A percentile compares a stretch with the other conserved stretches of the same genome.
These are phyloP conservation scores for Zelostemma sp. DNA, from an alignment of 1,140 invertebrate genomes.

Conservation along the genomic window DNA sequence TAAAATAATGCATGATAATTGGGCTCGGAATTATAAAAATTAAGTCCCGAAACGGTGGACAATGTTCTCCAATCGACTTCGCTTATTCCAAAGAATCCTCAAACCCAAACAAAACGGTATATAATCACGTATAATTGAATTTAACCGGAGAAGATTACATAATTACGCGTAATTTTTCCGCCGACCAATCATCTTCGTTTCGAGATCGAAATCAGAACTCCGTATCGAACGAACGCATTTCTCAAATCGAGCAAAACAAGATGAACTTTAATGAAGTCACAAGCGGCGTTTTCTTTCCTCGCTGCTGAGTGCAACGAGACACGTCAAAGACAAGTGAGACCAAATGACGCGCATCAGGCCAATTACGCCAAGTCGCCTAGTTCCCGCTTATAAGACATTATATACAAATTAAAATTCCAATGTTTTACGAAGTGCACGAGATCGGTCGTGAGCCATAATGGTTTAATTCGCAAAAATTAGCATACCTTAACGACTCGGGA, in stretches of 20 bases:
- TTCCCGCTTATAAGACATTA: conserved; percentile 43
- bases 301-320: neutral
- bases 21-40: too few species aligned
- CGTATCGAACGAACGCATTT: neutral
- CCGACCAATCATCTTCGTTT: too few species aligned
- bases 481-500: conserved; percentile 53
- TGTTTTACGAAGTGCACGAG: conserved; percentile 39
- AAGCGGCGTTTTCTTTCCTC: neutral
- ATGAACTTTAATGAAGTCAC: neutral
- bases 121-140: conserved; percentile 3
- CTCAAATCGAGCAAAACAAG: neutral
- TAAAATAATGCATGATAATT: too few species aligned
- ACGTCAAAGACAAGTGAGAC: conserved; percentile 21
- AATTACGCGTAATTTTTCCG: neutral
- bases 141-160: neutral
- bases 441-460: conserved; percentile 50
- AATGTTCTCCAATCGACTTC: neutral
- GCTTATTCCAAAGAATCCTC: neutral
- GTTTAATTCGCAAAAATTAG: conserved; percentile 60
- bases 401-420: conserved; percentile 56
- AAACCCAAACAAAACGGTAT: neutral
- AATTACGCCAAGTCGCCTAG: conserved; percentile 41
- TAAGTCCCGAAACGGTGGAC: neutral
- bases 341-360: conserved; percentile 28
- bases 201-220: too few species aligned